Evolutionary conservation across 2,797 vertebrate genomes (phyloP), one percentile per base, ranked within the genome.

Genomic region (Kryptopterus vitreolus): DNA sequence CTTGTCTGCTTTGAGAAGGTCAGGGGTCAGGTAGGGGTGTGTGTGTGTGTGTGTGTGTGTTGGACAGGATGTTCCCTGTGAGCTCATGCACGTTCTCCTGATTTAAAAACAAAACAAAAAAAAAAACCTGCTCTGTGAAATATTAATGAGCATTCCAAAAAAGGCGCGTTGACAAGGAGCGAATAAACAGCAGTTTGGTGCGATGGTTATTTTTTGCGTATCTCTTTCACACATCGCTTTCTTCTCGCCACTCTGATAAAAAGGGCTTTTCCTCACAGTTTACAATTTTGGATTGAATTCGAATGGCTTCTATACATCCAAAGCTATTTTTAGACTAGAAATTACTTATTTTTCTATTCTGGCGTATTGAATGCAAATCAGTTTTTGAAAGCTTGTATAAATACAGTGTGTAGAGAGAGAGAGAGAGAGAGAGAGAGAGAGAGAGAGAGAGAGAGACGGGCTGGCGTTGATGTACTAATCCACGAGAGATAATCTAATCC

Each of bases 41-140:
- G 22, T 43, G 24, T 1, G 22, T 59, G 53, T 29, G 9, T 80
- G 24, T 12, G 29, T 53, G 73, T 26, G 4, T 52, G 15, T 4
- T n/a, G 13, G 29, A 8, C 48, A 43, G 58, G 43, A 52, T 13
- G 55, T 29, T 29, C 10, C 0, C 22, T 16, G 38, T 22, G 22
- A 16, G n/a, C 43, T 62, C 35, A 4, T 69, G 53, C 38, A 16
- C 10, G 26, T 4, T 55, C 1, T 69, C 18, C 57, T 55, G 52
- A 43, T 76, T 77, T 85, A 5, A 8, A 82, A 74, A 78, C 3
- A 43, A 43, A 50, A 13, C 3, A 43, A 43, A 50, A 13, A 50
- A 85, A 83, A 83, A 82, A 77, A 78, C 82, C 61, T 57, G 9
- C 16, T 80, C 72, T 11, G 50, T 82, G 62, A 82, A 87, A 85